Evolutionary conservation across 2,888 invertebrate species (phyloP).

Genomic region (Lacanobia wlatinum): DNA sequence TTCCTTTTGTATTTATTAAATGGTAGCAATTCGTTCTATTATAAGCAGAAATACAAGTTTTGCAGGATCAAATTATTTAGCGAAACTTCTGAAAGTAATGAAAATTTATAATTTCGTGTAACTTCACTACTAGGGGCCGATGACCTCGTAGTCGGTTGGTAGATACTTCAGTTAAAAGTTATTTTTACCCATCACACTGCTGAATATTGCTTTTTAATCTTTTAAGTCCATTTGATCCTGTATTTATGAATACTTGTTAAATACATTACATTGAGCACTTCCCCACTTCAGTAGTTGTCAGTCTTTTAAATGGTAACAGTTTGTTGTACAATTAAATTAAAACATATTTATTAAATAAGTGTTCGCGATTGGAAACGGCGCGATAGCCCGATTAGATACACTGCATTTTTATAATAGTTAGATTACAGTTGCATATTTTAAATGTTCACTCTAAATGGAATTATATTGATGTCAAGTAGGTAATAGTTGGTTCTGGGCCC

Average conservation of each 20-base stretch:
- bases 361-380: conserved; percentile 55
- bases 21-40: conserved; percentile 24
- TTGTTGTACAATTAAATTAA: conserved; percentile 54
- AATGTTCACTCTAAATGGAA: conserved; percentile 42
- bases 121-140: too few relatives aligned
- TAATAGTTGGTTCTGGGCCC: conserved; percentile 20
- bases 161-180: too few relatives aligned
- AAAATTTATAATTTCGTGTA: too few relatives aligned
- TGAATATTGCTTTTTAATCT: too few relatives aligned
- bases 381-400: conserved; percentile 40
- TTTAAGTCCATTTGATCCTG: neutral
- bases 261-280: conserved; percentile 56
- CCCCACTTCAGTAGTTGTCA: conserved; percentile 38
- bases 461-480: conserved; percentile 41
- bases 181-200: too few relatives aligned
- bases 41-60: conserved; percentile 23
- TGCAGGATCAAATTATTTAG: neutral
- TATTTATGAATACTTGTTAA: conserved; percentile 31
- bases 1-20: conserved; percentile 35
- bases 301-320: conserved; percentile 38
- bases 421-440: conserved; percentile 15
- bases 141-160: too few relatives aligned
- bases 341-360: conserved; percentile 40
- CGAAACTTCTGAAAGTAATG: too few relatives aligned
- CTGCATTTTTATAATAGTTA: conserved; percentile 55